Evolutionary conservation across 2,113 vertebrate genomes (phyloP).

Genomic region (Protomyctophum bolini): DNA sequence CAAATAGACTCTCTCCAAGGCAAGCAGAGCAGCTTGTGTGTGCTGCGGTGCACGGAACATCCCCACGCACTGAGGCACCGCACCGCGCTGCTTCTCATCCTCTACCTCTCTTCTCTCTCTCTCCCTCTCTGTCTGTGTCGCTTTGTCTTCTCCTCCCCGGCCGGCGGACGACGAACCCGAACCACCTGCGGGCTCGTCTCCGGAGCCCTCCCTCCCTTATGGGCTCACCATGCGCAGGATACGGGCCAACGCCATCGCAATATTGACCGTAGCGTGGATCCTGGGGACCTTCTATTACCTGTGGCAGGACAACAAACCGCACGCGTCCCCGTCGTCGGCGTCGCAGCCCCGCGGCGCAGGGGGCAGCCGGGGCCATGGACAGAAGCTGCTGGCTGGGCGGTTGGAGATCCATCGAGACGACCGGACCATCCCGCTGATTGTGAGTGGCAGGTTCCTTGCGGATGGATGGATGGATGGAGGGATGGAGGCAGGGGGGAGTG

Average conservation of each 20-base stretch:
- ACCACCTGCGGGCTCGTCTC: conserved; percentile 54
- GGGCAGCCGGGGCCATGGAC: conserved; percentile 70
- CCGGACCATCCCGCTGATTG: conserved; percentile 88
- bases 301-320: conserved; percentile 97
- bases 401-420: conserved; percentile 89
- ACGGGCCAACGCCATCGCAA: conserved; percentile 97
- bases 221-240: conserved; percentile 94
- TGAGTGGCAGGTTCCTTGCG: conserved; percentile 75
- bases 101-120: conserved; percentile 34
- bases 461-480: neutral
- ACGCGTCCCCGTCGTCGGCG: conserved; percentile 80
- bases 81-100: neutral
- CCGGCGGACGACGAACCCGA: conserved; percentile 50
- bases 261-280: conserved; percentile 98
- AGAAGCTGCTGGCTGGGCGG: conserved; percentile 77
- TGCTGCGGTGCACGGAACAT: too few relatives aligned
- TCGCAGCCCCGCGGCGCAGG: conserved; percentile 63
- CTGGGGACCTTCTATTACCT: conserved; percentile 98
- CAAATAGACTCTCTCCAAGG: neutral
- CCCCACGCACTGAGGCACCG: too few relatives aligned
- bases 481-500: conserved; percentile 41
- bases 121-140: conserved; percentile 6
- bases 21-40: too few relatives aligned
- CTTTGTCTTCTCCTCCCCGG: conserved; percentile 5
- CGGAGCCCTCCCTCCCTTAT: conserved; percentile 73